phyloP scores from a whole-genome alignment of 1,140 invertebrate species.

The Periplaneta americana region DNA sequence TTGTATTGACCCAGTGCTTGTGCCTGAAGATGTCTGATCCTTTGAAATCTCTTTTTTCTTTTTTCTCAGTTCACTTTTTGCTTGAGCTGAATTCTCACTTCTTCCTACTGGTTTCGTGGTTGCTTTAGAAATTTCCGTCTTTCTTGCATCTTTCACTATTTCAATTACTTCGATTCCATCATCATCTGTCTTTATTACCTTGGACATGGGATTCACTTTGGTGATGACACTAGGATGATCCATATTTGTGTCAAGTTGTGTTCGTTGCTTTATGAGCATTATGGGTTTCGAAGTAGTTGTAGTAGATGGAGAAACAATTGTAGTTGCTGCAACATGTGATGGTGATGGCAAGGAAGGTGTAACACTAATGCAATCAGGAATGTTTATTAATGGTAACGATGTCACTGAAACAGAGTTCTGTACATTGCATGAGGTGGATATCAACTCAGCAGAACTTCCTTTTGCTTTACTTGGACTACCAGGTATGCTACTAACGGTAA shows the following conservation, averaged over 20 bases:
- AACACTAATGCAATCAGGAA: conserved; percentile 13
- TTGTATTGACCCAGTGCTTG: no score
- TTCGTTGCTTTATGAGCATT: conserved; percentile 28
- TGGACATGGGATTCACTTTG: background rate
- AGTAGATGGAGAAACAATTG: conserved; percentile 11
- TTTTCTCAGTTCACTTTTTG: background rate
- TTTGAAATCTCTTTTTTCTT: background rate
- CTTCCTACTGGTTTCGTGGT: background rate
- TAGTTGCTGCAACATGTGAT: background rate
- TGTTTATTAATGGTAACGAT: conserved; percentile 5
- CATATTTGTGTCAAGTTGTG: conserved; percentile 24
- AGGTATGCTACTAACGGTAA: background rate
- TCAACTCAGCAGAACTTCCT: background rate
- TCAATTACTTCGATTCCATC: conserved; percentile 8
- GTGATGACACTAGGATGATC: background rate
- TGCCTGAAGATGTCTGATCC: background rate
- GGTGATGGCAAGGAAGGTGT: background rate
- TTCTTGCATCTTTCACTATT: background rate
- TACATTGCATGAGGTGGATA: background rate
- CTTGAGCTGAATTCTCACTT: background rate
- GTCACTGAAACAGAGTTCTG: background rate
- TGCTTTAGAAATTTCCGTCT: background rate
- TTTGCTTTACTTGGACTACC: background rate
- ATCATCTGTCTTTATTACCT: background rate
- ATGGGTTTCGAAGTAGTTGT: conserved; percentile 19